Conservation (phyloP, 2,888 invertebrate genomes). For the Neoitamus cyanurus region DNA sequence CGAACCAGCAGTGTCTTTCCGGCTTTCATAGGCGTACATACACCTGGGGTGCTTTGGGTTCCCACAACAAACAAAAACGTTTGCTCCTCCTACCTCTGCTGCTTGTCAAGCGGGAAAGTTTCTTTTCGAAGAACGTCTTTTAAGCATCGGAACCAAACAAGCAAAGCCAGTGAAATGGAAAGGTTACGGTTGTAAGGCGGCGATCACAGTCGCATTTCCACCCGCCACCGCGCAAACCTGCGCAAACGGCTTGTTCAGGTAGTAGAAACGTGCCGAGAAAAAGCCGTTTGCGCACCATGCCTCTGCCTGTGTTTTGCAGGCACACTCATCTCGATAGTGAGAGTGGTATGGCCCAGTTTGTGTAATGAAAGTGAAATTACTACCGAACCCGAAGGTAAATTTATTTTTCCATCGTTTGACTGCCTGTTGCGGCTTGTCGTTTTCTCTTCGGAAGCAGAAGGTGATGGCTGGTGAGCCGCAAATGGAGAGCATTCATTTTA, state of each 20-base stretch:
- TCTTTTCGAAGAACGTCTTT: not conserved
- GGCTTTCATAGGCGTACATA: not conserved
- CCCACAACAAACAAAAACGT: not conserved
- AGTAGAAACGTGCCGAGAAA: not conserved
- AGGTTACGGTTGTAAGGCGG: not conserved
- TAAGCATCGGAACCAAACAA: not conserved
- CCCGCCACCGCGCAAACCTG: not conserved
- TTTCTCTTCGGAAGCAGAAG: not conserved
- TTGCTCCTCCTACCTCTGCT: not conserved
- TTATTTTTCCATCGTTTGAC: not conserved
- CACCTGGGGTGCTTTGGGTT: not conserved
- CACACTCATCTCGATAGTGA: slow-evolving; percentile 22
- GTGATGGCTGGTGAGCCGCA: not conserved
- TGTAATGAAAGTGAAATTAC: slow-evolving; percentile 34
- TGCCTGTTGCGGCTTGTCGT: not conserved
- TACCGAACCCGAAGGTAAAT: not conserved
- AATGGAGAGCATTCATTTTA: not conserved
- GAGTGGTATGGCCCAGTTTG: slow-evolving; percentile 26
- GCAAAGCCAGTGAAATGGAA: not conserved
- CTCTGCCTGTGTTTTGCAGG: not conserved
- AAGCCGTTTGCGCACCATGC: not conserved
- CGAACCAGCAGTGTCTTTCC: not conserved
- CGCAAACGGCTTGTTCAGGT: not conserved
- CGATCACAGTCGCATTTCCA: not conserved
- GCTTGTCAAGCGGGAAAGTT: not conserved